Evolutionary conservation across 2,113 vertebrate species (phyloP).

Genomic region (Sander vitreus): DNA sequence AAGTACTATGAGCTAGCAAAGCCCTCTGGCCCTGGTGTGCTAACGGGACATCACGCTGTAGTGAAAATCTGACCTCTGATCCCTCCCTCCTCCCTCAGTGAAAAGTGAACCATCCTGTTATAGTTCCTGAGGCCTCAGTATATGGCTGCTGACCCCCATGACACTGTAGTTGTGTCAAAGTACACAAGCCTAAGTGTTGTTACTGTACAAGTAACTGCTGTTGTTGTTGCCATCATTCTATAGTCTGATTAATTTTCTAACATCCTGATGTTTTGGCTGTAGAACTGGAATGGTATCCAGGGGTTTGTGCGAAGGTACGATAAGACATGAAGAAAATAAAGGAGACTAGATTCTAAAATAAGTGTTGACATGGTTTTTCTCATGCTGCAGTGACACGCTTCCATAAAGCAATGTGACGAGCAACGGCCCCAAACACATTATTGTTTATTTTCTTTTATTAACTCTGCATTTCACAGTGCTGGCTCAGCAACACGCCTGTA

Average conservation of each 20-base stretch:
- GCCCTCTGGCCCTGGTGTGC: conserved; percentile 17
- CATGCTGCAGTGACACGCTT: conserved; percentile 34
- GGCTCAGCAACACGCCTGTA: conserved; percentile 28
- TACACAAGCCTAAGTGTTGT: conserved; percentile 21
- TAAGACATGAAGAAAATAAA: neutral
- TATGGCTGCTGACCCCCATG: conserved; percentile 43
- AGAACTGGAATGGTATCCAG: neutral
- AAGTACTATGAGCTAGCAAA: conserved; percentile 10
- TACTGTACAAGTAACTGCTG: neutral
- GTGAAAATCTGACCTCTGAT: conserved; percentile 58
- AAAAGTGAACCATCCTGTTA: conserved; percentile 61
- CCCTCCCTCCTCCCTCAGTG: conserved; percentile 31
- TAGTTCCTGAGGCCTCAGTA: conserved; percentile 44
- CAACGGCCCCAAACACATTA: conserved; percentile 22
- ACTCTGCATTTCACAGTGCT: conserved; percentile 42
- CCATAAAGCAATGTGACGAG: conserved; percentile 43
- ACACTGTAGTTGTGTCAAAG: conserved; percentile 15
- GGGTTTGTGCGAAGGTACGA: neutral
- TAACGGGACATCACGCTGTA: conserved; percentile 58
- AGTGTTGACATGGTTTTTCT: conserved; percentile 44
- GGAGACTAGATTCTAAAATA: conserved; percentile 18
- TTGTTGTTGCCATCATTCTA: neutral
- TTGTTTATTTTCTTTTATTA: conserved; percentile 64
- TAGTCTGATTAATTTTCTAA: neutral
- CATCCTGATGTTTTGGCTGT: neutral